Evolutionary conservation across 2,797 vertebrate species (phyloP).

Genomic region (Uromys caudimaculatus): DNA sequence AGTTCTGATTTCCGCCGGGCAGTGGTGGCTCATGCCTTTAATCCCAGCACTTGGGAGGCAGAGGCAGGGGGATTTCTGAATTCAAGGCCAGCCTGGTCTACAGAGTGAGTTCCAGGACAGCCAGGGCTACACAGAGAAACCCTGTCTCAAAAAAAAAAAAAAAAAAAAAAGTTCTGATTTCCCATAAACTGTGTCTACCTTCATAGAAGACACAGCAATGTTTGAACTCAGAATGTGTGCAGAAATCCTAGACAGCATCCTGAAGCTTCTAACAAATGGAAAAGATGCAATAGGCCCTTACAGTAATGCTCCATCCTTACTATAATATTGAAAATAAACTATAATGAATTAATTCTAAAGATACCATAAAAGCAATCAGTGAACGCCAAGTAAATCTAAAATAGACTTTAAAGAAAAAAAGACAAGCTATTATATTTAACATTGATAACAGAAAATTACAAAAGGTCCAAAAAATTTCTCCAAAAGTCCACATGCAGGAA

Average conservation of each 20-base stretch:
- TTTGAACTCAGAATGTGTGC: neutral
- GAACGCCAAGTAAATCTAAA: neutral
- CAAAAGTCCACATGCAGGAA: neutral
- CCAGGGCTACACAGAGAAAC: too few relatives aligned
- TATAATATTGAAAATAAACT: slow-evolving; percentile 5
- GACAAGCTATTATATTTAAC: neutral
- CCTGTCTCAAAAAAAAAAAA: too few relatives aligned
- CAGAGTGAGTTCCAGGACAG: too few relatives aligned
- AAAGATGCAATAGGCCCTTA: neutral
- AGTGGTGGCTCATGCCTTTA: too few relatives aligned
- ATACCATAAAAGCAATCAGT: slow-evolving; percentile 17
- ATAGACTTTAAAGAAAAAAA: neutral
- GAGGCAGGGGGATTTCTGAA: too few relatives aligned
- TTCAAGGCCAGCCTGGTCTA: too few relatives aligned
- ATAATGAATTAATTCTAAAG: slow-evolving; percentile 4
- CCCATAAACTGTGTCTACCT: neutral
- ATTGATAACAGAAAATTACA: neutral
- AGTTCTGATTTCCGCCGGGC: slow-evolving; percentile 30
- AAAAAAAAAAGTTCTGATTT: slow-evolving; percentile 24
- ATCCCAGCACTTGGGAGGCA: too few relatives aligned
- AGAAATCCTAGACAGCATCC: neutral
- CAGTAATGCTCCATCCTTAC: neutral
- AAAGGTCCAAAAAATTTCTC: neutral
- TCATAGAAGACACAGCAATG: neutral
- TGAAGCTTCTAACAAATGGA: neutral